phyloP scores from a whole-genome alignment of 2,113 vertebrate species.

The Falcunculus frontatus region DNA sequence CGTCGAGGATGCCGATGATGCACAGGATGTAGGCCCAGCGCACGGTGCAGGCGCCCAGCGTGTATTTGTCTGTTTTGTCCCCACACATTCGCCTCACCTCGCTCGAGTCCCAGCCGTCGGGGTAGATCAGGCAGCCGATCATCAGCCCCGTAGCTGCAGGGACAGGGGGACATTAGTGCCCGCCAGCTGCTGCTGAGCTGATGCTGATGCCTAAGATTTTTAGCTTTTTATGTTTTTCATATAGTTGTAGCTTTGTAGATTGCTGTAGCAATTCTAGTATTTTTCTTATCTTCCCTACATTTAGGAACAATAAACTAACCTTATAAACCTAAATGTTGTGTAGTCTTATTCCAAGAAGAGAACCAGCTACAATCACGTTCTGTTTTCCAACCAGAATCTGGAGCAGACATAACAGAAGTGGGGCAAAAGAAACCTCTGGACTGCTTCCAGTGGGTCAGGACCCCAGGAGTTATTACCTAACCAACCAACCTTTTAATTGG shows the following conservation, averaged over 20 bases:
- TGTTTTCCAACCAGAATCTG: background rate
- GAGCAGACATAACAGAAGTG: background rate
- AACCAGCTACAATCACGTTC: rapidly evolving
- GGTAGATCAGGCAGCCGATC: slow-evolving; percentile 96
- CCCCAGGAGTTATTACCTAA: background rate
- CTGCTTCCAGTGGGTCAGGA: background rate
- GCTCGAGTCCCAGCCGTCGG: slow-evolving; percentile 92
- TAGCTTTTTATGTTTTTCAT: background rate
- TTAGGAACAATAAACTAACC: background rate
- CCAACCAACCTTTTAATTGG: background rate
- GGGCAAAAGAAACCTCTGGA: background rate
- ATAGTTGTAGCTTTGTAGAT: background rate
- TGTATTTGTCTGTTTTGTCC: slow-evolving; percentile 93
- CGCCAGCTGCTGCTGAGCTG: background rate
- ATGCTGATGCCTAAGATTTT: background rate
- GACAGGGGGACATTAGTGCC: background rate
- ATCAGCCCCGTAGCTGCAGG: slow-evolving; percentile 87
- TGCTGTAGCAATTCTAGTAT: background rate
- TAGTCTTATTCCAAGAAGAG: background rate
- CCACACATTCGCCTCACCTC: slow-evolving; percentile 92
- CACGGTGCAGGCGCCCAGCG: slow-evolving; percentile 92
- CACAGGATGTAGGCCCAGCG: slow-evolving; percentile 99
- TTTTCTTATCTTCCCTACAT: background rate
- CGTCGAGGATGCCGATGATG: slow-evolving; percentile 94
- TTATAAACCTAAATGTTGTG: background rate